Conservation (phyloP, 2,113 vertebrate species). For the Casuarius casuarius region DNA sequence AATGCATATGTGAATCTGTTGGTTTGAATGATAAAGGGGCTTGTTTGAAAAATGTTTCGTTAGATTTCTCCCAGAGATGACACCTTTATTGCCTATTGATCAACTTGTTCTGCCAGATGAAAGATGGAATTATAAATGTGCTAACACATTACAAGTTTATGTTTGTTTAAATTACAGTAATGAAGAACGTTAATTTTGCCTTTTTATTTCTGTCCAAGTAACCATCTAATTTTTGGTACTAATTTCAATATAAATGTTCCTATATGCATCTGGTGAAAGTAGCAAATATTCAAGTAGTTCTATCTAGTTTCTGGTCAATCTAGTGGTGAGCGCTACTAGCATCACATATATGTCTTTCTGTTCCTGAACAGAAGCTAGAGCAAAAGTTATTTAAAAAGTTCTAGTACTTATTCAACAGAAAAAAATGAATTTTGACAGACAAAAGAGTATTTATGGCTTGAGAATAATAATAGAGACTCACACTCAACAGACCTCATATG, state of each 20-base stretch:
- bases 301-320: background rate
- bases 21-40: background rate
- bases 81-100: conserved; percentile 1
- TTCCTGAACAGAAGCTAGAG: background rate
- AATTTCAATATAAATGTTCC: background rate
- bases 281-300: background rate
- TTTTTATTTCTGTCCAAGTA: background rate
- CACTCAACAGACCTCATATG: background rate
- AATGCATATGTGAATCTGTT: background rate
- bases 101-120: background rate
- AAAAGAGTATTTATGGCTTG: background rate
- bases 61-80: background rate
- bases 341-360: background rate
- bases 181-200: background rate
- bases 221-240: background rate
- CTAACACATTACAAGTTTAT: background rate
- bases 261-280: background rate
- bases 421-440: background rate
- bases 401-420: background rate
- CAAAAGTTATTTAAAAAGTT: background rate
- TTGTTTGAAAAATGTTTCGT: background rate
- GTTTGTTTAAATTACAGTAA: conserved; percentile 1
- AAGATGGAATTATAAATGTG: background rate
- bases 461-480: background rate
- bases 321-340: background rate